Evolutionary conservation across 2,113 vertebrate genomes (phyloP).

Genomic region (Neogobius melanostomus): DNA sequence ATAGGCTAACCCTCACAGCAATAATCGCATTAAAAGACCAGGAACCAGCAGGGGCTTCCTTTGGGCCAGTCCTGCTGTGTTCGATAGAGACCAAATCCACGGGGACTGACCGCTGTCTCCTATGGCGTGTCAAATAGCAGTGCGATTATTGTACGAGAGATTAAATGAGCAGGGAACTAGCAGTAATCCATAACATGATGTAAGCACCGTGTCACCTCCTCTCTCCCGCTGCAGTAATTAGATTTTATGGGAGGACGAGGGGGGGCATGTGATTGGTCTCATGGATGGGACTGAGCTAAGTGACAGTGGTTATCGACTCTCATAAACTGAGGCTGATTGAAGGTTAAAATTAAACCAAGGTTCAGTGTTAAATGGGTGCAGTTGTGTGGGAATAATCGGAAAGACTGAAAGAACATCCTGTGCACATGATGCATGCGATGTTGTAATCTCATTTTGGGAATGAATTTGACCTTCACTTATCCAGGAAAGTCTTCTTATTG

Average conservation of each 20-base stretch:
- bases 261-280: slow-evolving; percentile 17
- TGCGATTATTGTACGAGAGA: slow-evolving; percentile 43
- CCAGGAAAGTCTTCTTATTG: too few species aligned
- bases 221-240: slow-evolving; percentile 41
- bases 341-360: slow-evolving; percentile 1
- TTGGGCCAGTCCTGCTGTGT: slow-evolving; percentile 10
- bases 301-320: slow-evolving; percentile 16
- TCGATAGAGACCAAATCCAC: slow-evolving; percentile 48
- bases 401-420: too few species aligned
- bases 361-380: background rate
- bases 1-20: too few species aligned
- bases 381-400: too few species aligned
- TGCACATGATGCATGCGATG: too few species aligned
- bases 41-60: slow-evolving; percentile 13
- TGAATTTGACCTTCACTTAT: too few species aligned
- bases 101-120: slow-evolving; percentile 28
- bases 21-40: slow-evolving; percentile 11
- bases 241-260: slow-evolving; percentile 42
- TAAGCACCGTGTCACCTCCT: slow-evolving; percentile 51
- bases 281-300: slow-evolving; percentile 20
- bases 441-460: too few species aligned
- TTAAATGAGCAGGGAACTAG: slow-evolving; percentile 42
- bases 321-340: slow-evolving; percentile 22
- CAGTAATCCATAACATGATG: slow-evolving; percentile 60
- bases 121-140: slow-evolving; percentile 41